Conservation (phyloP, 2,888 invertebrate genomes). For the Rhingia rostrata region DNA sequence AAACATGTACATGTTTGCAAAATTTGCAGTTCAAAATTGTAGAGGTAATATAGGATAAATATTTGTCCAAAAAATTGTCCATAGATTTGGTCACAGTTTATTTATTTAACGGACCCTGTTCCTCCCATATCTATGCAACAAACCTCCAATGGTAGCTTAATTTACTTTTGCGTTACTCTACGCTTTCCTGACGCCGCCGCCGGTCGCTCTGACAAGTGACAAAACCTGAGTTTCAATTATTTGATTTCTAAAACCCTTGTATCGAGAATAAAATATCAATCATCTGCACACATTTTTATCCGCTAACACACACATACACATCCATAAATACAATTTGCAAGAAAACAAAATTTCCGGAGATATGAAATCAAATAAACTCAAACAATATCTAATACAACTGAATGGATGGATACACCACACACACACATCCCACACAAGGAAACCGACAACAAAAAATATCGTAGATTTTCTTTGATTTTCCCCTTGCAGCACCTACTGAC, state of each 20-base stretch:
- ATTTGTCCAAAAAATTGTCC: no score
- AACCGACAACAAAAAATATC: constrained; percentile 1
- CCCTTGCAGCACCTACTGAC: constrained; percentile 2
- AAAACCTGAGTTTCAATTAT: background rate
- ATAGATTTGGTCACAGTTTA: no score
- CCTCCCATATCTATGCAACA: no score
- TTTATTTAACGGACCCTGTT: no score
- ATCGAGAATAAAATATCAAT: constrained; percentile 7
- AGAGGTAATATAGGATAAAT: no score
- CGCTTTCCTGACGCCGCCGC: no score
- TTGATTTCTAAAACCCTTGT: background rate
- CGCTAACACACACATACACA: background rate
- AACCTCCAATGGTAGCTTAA: no score
- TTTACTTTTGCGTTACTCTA: no score
- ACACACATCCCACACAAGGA: constrained; percentile 5
- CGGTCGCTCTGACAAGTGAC: background rate
- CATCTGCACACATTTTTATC: constrained; percentile 1
- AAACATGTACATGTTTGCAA: no score
- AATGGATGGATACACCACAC: constrained; percentile 13
- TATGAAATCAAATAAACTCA: constrained; percentile 61
- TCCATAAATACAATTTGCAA: constrained; percentile 40
- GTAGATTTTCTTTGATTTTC: constrained; percentile 35
- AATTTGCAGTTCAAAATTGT: no score
- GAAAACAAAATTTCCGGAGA: constrained; percentile 62
- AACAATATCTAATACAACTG: constrained; percentile 20